Conservation (phyloP, 2,888 invertebrate species). For the Halocaridina rubra region DNA sequence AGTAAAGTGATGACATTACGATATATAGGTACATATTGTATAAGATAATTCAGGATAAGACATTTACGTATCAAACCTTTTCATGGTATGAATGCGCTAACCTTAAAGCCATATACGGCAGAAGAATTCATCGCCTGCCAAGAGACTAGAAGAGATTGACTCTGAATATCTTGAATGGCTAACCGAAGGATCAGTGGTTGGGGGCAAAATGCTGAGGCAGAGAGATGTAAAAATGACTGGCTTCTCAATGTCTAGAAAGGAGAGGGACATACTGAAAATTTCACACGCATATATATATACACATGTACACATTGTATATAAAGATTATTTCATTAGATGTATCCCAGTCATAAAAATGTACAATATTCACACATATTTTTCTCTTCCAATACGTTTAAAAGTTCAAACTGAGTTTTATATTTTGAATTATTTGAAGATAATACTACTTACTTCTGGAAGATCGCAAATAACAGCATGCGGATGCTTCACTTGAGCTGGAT, state of each 20-base stretch:
- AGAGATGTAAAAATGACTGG: constrained; percentile 56
- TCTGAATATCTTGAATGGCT: constrained; percentile 62
- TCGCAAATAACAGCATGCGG: constrained; percentile 72
- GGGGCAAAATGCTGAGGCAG: constrained; percentile 62
- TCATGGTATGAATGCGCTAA: too few species aligned
- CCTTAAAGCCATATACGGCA: constrained; percentile 82
- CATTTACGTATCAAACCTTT: too few species aligned
- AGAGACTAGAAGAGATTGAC: constrained; percentile 63
- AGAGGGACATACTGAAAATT: too few species aligned
- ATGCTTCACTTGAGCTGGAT: constrained; percentile 78
- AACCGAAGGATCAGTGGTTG: constrained; percentile 56
- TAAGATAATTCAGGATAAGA: too few species aligned
- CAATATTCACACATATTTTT: too few species aligned
- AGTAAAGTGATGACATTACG: too few species aligned
- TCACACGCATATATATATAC: background rate
- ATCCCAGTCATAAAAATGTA: too few species aligned
- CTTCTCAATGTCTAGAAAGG: constrained; percentile 37
- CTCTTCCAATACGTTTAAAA: too few species aligned
- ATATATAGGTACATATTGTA: too few species aligned
- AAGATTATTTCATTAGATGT: too few species aligned
- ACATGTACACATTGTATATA: background rate
- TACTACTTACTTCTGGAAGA: constrained; percentile 58
- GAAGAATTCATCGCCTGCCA: constrained; percentile 92
- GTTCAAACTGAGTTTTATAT: too few species aligned
- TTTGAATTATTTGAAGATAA: too few species aligned